These are phyloP conservation scores for Eufriesea mexicana DNA, from an alignment of 1,140 invertebrate species.

Conservation along the genomic window DNA sequence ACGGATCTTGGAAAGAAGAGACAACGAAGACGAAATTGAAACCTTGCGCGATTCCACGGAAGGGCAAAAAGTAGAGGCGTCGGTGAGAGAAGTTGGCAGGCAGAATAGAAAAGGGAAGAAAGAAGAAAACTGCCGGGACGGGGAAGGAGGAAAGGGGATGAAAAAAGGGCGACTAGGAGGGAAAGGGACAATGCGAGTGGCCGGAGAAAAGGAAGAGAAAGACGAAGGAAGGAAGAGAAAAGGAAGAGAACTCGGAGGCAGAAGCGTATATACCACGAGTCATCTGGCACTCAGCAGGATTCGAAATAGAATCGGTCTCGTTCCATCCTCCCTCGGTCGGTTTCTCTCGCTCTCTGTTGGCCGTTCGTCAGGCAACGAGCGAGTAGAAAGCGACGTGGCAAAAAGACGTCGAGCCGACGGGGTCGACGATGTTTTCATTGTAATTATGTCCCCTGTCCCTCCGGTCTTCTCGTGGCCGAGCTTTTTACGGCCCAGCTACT, in stretches of 20 bases:
- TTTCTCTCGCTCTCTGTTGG: conserved; percentile 43
- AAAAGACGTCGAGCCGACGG: conserved; percentile 69
- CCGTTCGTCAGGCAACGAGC: conserved; percentile 41
- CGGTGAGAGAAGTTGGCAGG: too few relatives aligned
- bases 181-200: background rate
- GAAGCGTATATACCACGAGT: conserved; percentile 72
- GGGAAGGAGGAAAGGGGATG: background rate
- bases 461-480: conserved; percentile 21
- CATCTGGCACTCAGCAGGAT: conserved; percentile 81
- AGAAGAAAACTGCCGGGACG: background rate
- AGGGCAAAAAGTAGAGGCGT: too few relatives aligned
- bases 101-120: background rate
- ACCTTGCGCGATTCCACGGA: too few relatives aligned
- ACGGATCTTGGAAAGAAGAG: too few relatives aligned
- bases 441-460: conserved; percentile 71
- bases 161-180: background rate
- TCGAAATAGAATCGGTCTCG: conserved; percentile 78
- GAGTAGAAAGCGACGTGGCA: conserved; percentile 60
- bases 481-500: conserved; percentile 55
- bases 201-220: conserved; percentile 1
- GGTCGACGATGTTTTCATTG: conserved; percentile 79
- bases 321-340: conserved; percentile 50
- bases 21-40: too few relatives aligned
- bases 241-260: conserved; percentile 57
- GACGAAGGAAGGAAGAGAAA: conserved; percentile 56